Percentiles rank a stretch among this genome's conserved stretches.
These are phyloP conservation scores for Linnaemya vulpina DNA, from an alignment of 2,888 invertebrate species.

Conservation along the genomic window DNA sequence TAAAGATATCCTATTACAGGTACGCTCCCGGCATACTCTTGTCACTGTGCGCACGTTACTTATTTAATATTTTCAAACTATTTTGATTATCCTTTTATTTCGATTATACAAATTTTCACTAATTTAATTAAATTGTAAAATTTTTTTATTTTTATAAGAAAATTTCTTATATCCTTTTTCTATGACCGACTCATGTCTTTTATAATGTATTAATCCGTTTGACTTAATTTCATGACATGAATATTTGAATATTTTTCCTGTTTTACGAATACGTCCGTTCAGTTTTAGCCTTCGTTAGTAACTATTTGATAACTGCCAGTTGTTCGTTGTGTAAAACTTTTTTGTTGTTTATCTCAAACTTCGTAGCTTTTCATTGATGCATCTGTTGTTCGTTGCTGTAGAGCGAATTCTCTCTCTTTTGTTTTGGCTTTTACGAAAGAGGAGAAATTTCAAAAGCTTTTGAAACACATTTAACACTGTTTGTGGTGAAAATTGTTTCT, in stretches of 20 bases:
- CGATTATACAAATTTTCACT: neutral
- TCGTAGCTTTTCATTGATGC: slow-evolving; percentile 56
- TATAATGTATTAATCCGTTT: slow-evolving; percentile 20
- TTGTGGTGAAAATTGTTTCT: neutral
- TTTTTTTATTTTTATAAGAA: neutral
- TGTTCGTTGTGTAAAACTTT: slow-evolving; percentile 33
- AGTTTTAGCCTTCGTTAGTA: slow-evolving; percentile 79
- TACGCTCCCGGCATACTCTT: neutral
- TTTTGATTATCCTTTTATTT: neutral
- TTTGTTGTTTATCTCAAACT: neutral
- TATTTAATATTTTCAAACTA: slow-evolving; percentile 17
- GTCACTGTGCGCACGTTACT: slow-evolving; percentile 33
- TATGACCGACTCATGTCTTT: neutral
- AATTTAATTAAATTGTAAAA: no score
- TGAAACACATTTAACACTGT: neutral
- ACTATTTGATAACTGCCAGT: slow-evolving; percentile 76
- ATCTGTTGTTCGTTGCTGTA: neutral
- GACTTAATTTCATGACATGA: neutral
- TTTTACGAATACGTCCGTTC: slow-evolving; percentile 76
- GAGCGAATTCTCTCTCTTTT: neutral
- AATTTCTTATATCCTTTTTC: neutral
- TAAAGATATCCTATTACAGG: neutral
- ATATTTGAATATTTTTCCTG: neutral
- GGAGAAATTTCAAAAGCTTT: neutral
- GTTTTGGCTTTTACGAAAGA: neutral